Conservation (phyloP, 1,140 invertebrate species). For the Cyphomyrmex costatus region DNA sequence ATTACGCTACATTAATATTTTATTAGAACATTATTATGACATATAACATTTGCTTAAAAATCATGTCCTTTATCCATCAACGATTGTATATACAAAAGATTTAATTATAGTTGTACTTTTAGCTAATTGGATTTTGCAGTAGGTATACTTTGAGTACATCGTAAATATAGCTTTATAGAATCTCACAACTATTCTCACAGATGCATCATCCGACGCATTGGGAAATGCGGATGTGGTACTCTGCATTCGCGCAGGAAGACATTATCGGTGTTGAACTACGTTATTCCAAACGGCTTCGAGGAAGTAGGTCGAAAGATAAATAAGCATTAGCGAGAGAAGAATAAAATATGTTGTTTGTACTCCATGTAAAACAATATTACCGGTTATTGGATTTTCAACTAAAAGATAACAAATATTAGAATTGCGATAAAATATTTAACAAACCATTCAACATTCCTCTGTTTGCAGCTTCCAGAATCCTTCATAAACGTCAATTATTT, state of each 20-base stretch:
- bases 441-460: slow-evolving; percentile 41
- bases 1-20: not conserved
- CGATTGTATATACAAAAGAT: not conserved
- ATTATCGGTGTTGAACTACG: slow-evolving; percentile 68
- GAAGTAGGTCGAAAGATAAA: slow-evolving; percentile 75
- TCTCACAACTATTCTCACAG: slow-evolving; percentile 58
- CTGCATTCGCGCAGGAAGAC: slow-evolving; percentile 36
- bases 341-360: slow-evolving; percentile 63
- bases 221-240: slow-evolving; percentile 6
- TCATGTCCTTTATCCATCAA: not conserved
- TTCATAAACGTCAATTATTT: slow-evolving; percentile 23
- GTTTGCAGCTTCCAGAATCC: not conserved
- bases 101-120: slow-evolving; percentile 2
- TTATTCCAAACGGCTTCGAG: slow-evolving; percentile 32
- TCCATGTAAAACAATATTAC: slow-evolving; percentile 53
- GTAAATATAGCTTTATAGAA: slow-evolving; percentile 60
- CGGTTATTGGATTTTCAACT: slow-evolving; percentile 45
- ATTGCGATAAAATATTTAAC: slow-evolving; percentile 67
- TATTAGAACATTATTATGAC: not conserved
- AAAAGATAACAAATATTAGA: slow-evolving; percentile 34
- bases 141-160: not conserved
- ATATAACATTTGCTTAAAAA: not conserved
- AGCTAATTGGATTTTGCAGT: slow-evolving; percentile 15
- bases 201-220: not conserved
- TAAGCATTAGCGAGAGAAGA: slow-evolving; percentile 68